These are phyloP conservation scores for Bettongia penicillata DNA, from an alignment of 2,113 vertebrate species.

Conservation along the genomic window DNA sequence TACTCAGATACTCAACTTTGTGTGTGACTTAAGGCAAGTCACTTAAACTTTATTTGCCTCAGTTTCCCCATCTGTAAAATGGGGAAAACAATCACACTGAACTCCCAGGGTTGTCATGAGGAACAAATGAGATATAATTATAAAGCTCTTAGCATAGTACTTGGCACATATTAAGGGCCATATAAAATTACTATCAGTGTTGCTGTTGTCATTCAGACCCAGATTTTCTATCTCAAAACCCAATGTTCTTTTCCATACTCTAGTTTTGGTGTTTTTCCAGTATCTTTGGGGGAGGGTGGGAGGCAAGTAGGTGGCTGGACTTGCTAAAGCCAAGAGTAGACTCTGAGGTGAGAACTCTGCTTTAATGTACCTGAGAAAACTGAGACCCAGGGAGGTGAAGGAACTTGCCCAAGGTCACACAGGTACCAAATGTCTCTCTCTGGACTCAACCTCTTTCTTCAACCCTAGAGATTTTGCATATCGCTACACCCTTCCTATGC, in stretches of 20 bases:
- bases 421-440: not conserved
- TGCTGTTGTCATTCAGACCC: not conserved
- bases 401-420: not conserved
- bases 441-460: not conserved
- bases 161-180: not conserved
- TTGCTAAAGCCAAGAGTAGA: not conserved
- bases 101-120: not conserved
- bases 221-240: not conserved
- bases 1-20: not conserved
- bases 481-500: not conserved
- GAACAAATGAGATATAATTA: not conserved
- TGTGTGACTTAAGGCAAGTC: not conserved
- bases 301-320: not conserved
- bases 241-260: not conserved
- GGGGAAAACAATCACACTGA: not conserved
- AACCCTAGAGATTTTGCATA: not conserved
- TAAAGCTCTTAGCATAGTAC: not conserved
- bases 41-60: not conserved
- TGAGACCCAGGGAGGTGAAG: not conserved
- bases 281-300: not conserved
- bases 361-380: not conserved
- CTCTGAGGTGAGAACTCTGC: not conserved
- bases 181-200: not conserved
- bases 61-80: not conserved
- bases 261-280: not conserved